Evolutionary conservation across 2,797 vertebrate genomes (phyloP), one percentile per base, ranked within the genome.

Genomic region (Megaceryle alcyon): DNA sequence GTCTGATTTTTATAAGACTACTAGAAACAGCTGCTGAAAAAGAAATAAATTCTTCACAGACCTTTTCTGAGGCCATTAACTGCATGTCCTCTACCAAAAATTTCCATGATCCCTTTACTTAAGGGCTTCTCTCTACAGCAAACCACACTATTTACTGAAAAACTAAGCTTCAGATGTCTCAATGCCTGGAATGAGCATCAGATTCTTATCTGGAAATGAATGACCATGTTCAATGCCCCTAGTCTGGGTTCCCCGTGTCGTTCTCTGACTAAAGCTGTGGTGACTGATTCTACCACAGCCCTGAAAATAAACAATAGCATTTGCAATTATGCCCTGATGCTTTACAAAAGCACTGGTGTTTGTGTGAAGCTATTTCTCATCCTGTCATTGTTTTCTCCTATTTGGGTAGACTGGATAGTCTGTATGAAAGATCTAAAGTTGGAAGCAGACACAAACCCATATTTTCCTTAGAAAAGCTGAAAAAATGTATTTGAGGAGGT

Each of bases 91-190:
- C 78, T 33, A 75, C 53, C 54, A 86, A 65, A 91, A 94, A 70
- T 48, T 60, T 77, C 89, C 77, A 90, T 3, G 0, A 57, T 64
- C 43, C 33, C 48, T 66, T 82, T 43, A 75, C 77, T 78, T 48
- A 53, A 88, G 33, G 59, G 70, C 60, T 88, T 80, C 66, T 92
- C 46, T 56, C 43, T 33, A 5, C 39, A 85, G 85, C 82, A 92
- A 93, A 86, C 57, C 64, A 80, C 66, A 43, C 25, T 35, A 35
- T 59, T 88, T 65, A 66, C 57, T 95, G 77, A 86, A 94, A 90
- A 19, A 22, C 73, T 94, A 83, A 96, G 91, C 85, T 96, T 94
- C 92, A 96, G 91, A 93, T 91, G 94, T 82, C 84, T 84, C 61
- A 66, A 65, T 60, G 89, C 76, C 85, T 81, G 87, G 61, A 86